Evolutionary conservation across 2,113 vertebrate genomes (phyloP), one percentile per base, ranked within the genome.

Genomic region (Tetraodon nigroviridis): DNA sequence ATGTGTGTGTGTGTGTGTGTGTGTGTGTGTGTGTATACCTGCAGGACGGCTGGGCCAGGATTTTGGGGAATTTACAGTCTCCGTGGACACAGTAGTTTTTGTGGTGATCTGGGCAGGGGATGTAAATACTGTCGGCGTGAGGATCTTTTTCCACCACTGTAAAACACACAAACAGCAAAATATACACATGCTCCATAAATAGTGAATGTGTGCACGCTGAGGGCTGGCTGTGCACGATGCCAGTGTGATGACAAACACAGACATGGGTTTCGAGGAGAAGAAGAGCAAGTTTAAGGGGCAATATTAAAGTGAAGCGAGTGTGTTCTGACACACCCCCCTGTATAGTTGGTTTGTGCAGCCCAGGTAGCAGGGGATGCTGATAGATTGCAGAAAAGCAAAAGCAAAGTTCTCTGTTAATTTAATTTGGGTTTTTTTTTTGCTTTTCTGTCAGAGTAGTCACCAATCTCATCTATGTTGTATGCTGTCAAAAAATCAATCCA

Each of bases 11-110:
- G 55, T 71, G 64, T 63, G 59, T 62, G 51, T 67, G 54, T 22
- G 16, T 61, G 46, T 69, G 55, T 55, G 47, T 73, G 62, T 17
- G 6, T 63, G 32, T 42, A 1, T 93, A 98, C 96, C 95, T 99
- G 95, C 96, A 98, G 55, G 94, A 98, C 0, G 96, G 97, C 82
- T 93, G 92, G 80, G 93, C 91, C 89, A 92, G 91, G 59, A 90
- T 91, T 57, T 90, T 88, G 64, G 94, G 93, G 79, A 95, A 96
- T 81, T 98, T 95, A 58, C 97, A 99, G 81, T 96, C 97, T 75
- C 97, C 97, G 1, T 99, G 95, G 87, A 95, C 89, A 73, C 97
- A 99, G 90, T 95, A 98, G 83, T 94, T 94, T 22, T 95, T 95
- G 89, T 92, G 98, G 71, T 92, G 90, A 63, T 98, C 96, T 58